Percentiles rank a stretch among this genome's conserved stretches.
Evolutionary conservation across 2,888 invertebrate genomes (phyloP).

Genomic region (Cephus pulcher): DNA sequence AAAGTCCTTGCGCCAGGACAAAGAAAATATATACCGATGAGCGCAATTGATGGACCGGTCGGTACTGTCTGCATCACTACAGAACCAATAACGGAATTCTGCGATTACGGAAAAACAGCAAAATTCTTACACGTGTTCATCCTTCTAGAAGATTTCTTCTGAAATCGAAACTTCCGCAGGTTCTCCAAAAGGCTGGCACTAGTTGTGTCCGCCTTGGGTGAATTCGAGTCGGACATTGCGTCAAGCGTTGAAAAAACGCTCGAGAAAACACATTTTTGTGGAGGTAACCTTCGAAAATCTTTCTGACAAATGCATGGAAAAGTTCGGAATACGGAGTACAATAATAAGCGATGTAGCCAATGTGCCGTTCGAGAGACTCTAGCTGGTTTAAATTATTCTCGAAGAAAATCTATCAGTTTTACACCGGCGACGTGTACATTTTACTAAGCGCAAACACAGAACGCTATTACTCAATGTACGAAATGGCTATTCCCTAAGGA

Average conservation of each 20-base stretch:
- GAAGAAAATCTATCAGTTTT: neutral
- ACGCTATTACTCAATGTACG: neutral
- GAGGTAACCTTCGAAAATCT: slow-evolving; percentile 20
- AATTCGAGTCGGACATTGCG: slow-evolving; percentile 61
- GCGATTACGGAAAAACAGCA: slow-evolving; percentile 3
- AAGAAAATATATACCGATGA: neutral
- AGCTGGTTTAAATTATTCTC: neutral
- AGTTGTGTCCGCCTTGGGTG: slow-evolving; percentile 58
- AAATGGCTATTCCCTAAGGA: neutral
- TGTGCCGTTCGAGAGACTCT: neutral
- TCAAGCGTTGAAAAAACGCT: slow-evolving; percentile 28
- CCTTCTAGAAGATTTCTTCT: slow-evolving; percentile 70
- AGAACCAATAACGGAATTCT: neutral
- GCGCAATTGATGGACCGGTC: neutral
- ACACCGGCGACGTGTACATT: neutral
- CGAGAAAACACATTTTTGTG: slow-evolving; percentile 29
- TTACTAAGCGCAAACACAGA: neutral
- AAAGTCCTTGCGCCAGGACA: neutral
- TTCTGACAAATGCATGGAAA: slow-evolving; percentile 15
- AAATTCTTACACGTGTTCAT: slow-evolving; percentile 52
- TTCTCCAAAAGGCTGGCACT: slow-evolving; percentile 74
- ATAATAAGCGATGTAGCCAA: neutral
- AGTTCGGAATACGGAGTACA: neutral
- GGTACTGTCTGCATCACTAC: neutral
- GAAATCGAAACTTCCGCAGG: slow-evolving; percentile 77